phyloP scores from a whole-genome alignment of 2,797 vertebrate species.

The Paratrypauchen microcephalus region DNA sequence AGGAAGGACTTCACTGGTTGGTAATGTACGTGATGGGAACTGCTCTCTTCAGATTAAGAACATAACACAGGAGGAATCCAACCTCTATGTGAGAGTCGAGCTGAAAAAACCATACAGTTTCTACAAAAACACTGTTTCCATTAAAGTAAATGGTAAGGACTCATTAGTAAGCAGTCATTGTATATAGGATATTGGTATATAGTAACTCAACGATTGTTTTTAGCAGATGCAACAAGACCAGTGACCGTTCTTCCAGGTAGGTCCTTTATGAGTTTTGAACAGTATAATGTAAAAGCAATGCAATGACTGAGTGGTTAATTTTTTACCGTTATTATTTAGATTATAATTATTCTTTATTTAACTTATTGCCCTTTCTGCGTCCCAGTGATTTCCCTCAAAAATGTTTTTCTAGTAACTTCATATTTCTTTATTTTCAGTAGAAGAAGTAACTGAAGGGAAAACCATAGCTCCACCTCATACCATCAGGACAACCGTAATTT shows the following conservation, averaged over 20 bases:
- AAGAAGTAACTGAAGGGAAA: neutral
- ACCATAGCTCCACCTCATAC: neutral
- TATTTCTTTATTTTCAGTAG: neutral
- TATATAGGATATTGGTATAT: neutral
- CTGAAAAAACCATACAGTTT: slow-evolving; percentile 13
- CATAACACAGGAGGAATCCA: accelerated
- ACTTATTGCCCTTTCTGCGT: no score
- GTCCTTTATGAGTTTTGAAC: neutral
- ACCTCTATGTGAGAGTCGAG: slow-evolving; percentile 27
- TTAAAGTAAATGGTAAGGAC: slow-evolving; percentile 31
- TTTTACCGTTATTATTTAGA: neutral
- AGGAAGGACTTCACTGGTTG: slow-evolving; percentile 23
- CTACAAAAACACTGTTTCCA: accelerated
- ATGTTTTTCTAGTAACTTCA: neutral
- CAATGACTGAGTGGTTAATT: neutral
- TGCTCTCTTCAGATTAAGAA: slow-evolving; percentile 43
- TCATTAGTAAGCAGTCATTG: neutral
- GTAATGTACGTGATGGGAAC: accelerated
- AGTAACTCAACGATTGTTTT: neutral
- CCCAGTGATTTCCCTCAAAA: neutral
- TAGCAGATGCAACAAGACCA: accelerated
- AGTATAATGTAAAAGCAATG: neutral
- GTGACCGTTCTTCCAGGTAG: accelerated
- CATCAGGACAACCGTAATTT: neutral
- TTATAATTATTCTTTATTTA: neutral